Conservation (phyloP, 2,797 vertebrate genomes). For the Holocentrus rufus region DNA sequence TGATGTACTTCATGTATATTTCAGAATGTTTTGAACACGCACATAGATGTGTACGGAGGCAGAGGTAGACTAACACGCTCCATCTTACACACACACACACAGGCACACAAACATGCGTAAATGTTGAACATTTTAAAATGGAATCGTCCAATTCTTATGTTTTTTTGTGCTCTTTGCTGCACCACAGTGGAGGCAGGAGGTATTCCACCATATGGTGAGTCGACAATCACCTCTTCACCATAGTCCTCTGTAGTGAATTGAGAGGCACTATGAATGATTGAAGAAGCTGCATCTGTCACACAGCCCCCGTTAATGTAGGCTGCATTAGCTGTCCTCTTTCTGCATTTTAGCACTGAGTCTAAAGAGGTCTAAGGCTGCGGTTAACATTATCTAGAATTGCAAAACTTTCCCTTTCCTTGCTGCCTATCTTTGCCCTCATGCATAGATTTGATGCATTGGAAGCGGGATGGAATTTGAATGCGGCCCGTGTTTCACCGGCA, state of each 20-base stretch:
- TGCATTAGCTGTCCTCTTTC: not conserved
- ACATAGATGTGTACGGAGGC: constrained; percentile 45
- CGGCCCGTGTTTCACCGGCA: constrained; percentile 10
- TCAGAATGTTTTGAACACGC: constrained; percentile 68
- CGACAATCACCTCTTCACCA: constrained; percentile 30
- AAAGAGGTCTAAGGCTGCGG: not conserved
- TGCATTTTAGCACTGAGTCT: constrained; percentile 15
- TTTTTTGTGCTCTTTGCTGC: constrained; percentile 82
- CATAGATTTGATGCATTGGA: not conserved
- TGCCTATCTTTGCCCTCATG: not conserved
- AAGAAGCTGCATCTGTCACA: constrained; percentile 22
- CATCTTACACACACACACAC: constrained; percentile 1
- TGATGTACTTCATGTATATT: constrained; percentile 66
- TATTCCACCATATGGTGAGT: constrained; percentile 87
- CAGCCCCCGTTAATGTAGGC: not conserved
- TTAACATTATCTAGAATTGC: not conserved
- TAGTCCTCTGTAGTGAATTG: constrained; percentile 47
- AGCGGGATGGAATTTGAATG: not conserved
- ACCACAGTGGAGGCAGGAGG: constrained; percentile 81
- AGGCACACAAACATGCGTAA: constrained; percentile 6
- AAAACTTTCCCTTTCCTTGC: not conserved
- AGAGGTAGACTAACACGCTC: constrained; percentile 32
- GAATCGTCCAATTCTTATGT: constrained; percentile 60
- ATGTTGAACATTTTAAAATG: constrained; percentile 53
- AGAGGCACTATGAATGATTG: constrained; percentile 28